Conservation (phyloP, 2,888 invertebrate genomes). For the Camptogramma bilineatum region DNA sequence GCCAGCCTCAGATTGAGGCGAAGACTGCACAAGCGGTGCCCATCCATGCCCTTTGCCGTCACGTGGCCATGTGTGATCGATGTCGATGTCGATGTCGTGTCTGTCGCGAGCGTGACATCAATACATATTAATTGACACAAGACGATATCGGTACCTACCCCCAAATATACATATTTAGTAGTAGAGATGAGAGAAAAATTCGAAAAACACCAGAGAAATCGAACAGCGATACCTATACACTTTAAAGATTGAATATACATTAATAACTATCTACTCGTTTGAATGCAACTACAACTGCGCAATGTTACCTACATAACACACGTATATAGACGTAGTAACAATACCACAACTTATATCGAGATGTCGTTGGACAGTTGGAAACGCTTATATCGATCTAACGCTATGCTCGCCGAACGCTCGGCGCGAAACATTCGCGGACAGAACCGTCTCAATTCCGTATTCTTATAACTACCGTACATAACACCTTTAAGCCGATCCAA, state of each 20-base stretch:
- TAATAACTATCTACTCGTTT: slow-evolving; percentile 71
- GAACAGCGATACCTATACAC: slow-evolving; percentile 75
- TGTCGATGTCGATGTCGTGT: slow-evolving; percentile 19
- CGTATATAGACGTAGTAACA: slow-evolving; percentile 70
- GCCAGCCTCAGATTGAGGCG: slow-evolving; percentile 1
- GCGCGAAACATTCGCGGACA: slow-evolving; percentile 40
- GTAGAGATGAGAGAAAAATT: slow-evolving; percentile 66
- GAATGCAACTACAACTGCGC: slow-evolving; percentile 70
- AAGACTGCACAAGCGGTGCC: slow-evolving; percentile 7
- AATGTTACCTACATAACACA: slow-evolving; percentile 79
- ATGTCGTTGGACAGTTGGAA: slow-evolving; percentile 67
- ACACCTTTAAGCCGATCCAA: slow-evolving; percentile 75
- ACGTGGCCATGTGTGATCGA: not conserved
- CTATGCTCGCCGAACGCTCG: slow-evolving; percentile 48
- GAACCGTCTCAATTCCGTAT: slow-evolving; percentile 72
- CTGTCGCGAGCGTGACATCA: slow-evolving; percentile 54
- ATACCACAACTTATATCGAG: slow-evolving; percentile 61
- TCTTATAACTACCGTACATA: slow-evolving; percentile 72
- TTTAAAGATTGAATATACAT: slow-evolving; percentile 79
- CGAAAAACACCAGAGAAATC: slow-evolving; percentile 72
- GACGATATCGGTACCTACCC: slow-evolving; percentile 78
- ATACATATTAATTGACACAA: slow-evolving; percentile 78
- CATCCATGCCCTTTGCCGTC: not conserved
- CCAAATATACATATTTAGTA: slow-evolving; percentile 65
- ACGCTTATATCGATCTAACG: slow-evolving; percentile 45